These are phyloP conservation scores for Acomys russatus DNA, from an alignment of 2,797 vertebrate species.

Conservation along the genomic window DNA sequence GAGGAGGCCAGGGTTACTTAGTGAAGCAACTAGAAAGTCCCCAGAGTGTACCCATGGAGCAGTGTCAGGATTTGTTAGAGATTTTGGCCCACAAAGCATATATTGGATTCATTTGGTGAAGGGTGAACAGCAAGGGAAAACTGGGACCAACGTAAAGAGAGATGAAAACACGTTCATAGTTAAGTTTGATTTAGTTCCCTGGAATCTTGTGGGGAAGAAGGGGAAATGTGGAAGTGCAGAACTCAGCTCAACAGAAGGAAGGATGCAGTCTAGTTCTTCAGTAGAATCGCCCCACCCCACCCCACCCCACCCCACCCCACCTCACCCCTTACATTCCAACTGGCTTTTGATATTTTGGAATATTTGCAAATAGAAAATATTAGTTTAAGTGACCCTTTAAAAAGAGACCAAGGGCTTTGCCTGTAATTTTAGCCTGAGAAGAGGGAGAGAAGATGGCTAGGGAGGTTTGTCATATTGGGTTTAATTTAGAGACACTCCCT, in stretches of 20 bases:
- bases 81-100: background rate
- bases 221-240: background rate
- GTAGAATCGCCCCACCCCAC: background rate
- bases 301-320: fast-evolving
- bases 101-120: conserved; percentile 25
- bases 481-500: background rate
- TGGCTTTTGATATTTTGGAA: background rate
- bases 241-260: conserved; percentile 36
- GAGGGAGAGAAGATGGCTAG: background rate
- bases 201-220: background rate
- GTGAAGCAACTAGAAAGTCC: background rate
- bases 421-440: background rate
- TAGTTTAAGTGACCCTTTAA: conserved; percentile 49
- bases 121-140: background rate
- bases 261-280: background rate
- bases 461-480: background rate
- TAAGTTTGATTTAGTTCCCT: conserved; percentile 45
- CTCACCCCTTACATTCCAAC: background rate
- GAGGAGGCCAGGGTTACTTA: background rate
- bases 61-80: background rate
- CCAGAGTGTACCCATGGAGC: background rate
- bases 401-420: background rate
- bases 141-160: background rate
- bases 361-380: conserved; percentile 41
- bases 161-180: background rate